phyloP scores from a whole-genome alignment of 2,113 vertebrate species.

The Otus sunia region DNA sequence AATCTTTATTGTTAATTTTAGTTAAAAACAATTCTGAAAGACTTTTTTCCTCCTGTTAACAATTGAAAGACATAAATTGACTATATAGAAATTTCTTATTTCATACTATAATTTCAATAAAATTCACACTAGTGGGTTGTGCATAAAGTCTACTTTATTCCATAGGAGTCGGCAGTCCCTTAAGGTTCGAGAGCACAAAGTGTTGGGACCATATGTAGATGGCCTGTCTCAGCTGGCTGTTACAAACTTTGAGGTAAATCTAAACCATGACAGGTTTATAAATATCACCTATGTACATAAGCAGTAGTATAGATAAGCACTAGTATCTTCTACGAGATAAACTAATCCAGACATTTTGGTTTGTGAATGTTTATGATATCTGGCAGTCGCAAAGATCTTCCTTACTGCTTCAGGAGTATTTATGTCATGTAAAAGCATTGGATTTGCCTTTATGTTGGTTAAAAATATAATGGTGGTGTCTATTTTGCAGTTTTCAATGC shows the following conservation, averaged over 20 bases:
- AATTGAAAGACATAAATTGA: background rate
- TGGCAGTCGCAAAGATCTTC: background rate
- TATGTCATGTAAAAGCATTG: background rate
- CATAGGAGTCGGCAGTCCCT: slow-evolving; percentile 90
- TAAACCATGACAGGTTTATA: background rate
- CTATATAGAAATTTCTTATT: background rate
- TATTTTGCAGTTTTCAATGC: background rate
- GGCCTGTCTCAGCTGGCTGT: slow-evolving; percentile 96
- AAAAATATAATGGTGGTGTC: background rate
- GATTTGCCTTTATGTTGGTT: background rate
- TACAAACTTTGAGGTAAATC: slow-evolving; percentile 89
- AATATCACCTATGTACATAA: background rate
- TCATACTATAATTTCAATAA: background rate
- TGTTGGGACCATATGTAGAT: slow-evolving; percentile 95
- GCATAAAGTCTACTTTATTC: background rate
- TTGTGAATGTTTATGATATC: background rate
- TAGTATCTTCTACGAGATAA: background rate
- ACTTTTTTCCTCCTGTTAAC: background rate
- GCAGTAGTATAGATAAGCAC: no score
- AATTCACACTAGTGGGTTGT: background rate
- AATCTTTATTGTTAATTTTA: background rate
- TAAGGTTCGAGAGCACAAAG: slow-evolving; percentile 97
- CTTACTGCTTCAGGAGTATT: background rate
- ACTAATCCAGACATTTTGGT: background rate
- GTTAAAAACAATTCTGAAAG: background rate